These are phyloP conservation scores for Pherbina coryleti DNA, from an alignment of 2,888 invertebrate species.

Conservation along the genomic window DNA sequence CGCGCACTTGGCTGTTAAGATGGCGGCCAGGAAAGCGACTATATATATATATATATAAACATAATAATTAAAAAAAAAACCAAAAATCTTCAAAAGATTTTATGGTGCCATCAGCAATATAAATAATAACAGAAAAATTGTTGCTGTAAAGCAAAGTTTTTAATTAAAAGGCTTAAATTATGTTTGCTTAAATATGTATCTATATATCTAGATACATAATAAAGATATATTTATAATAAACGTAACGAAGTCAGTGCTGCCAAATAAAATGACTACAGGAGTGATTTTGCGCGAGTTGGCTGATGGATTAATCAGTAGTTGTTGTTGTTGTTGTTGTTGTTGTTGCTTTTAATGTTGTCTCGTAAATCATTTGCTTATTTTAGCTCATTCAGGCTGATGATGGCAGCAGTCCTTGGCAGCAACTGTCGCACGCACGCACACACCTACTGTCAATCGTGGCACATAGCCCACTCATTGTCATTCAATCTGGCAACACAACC, in stretches of 20 bases:
- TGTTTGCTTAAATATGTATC: neutral
- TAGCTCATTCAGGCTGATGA: neutral
- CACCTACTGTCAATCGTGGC: neutral
- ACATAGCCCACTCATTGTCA: too few relatives aligned
- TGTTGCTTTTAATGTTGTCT: constrained; percentile 4
- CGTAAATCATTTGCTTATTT: constrained; percentile 25
- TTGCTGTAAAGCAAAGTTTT: neutral
- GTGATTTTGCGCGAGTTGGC: neutral
- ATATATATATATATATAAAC: too few relatives aligned
- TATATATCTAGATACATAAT: neutral
- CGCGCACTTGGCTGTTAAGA: neutral
- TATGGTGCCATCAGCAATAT: neutral
- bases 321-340: constrained; percentile 2
- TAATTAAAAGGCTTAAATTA: constrained; percentile 16
- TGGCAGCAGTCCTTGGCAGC: neutral
- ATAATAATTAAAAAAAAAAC: neutral
- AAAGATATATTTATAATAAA: neutral
- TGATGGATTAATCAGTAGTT: constrained; percentile 20
- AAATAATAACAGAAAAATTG: neutral
- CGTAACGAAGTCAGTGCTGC: neutral
- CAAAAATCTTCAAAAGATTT: neutral
- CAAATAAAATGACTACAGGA: constrained; percentile 1
- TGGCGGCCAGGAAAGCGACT: neutral
- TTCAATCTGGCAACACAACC: too few relatives aligned
- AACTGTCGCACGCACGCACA: constrained; percentile 6